These are phyloP conservation scores for Cryptoblepharus egeriae DNA, from an alignment of 2,797 vertebrate species.

Conservation along the genomic window DNA sequence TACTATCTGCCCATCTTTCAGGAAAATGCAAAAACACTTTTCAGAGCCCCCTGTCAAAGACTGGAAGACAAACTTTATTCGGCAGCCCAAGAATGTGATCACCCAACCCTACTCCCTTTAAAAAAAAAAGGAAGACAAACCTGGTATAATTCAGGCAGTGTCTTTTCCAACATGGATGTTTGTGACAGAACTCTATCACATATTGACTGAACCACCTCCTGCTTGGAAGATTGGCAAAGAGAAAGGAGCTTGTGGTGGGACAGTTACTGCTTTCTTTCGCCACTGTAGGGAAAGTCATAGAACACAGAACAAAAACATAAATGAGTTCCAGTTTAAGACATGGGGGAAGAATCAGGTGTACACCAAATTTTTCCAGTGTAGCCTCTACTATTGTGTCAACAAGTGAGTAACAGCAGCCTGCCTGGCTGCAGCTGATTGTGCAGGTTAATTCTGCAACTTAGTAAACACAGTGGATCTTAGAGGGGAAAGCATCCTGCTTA, in stretches of 20 bases:
- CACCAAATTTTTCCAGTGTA: too few relatives aligned
- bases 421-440: neutral
- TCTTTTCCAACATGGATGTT: neutral
- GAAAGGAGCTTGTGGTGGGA: neutral
- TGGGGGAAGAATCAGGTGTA: neutral
- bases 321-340: neutral
- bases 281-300: constrained; percentile 2
- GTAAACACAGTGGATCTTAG: too few relatives aligned
- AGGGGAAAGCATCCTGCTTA: too few relatives aligned
- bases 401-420: neutral
- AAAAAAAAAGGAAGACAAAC: neutral
- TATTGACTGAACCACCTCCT: constrained; percentile 16
- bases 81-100: neutral
- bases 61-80: neutral
- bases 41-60: neutral
- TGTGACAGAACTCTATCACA: constrained; percentile 2
- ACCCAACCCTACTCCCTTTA: neutral
- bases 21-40: neutral
- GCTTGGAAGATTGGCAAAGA: constrained; percentile 1
- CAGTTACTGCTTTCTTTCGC: constrained; percentile 6
- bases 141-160: neutral
- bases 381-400: too few relatives aligned
- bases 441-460: neutral
- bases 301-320: neutral
- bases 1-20: neutral